A percentile compares a stretch with the other conserved stretches of the same genome.
Evolutionary conservation across 1,140 invertebrate species (phyloP).

Genomic region (Drosophila mojavensis): DNA sequence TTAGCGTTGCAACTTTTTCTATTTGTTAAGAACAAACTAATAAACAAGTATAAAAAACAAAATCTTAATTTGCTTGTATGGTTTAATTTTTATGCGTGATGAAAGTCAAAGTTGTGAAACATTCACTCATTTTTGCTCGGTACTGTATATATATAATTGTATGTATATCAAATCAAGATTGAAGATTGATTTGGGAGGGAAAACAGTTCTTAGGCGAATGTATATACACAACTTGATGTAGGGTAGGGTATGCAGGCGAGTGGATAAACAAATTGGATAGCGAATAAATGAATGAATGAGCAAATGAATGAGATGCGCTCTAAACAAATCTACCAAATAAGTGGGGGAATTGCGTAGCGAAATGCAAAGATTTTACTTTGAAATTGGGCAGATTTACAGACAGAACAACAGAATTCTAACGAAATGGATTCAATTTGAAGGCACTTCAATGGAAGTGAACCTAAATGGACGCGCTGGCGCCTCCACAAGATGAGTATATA

Average conservation of each 20-base stretch:
- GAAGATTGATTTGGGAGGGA: neutral
- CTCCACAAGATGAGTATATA: constrained; percentile 27
- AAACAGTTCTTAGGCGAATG: neutral
- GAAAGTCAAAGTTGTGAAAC: no score
- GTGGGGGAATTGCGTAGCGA: constrained; percentile 15
- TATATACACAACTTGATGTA: neutral
- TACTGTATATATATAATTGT: no score
- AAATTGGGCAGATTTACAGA: constrained; percentile 17
- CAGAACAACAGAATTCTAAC: constrained; percentile 16
- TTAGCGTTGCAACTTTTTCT: no score
- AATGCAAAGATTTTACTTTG: constrained; percentile 21
- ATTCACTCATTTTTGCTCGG: no score
- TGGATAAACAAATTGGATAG: constrained; percentile 39
- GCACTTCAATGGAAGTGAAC: constrained; percentile 36
- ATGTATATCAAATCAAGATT: neutral
- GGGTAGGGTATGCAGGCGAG: neutral
- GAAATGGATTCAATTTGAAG: constrained; percentile 29
- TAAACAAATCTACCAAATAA: constrained; percentile 48
- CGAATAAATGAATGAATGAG: constrained; percentile 29
- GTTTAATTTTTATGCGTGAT: no score
- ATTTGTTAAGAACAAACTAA: no score
- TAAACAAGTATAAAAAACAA: no score
- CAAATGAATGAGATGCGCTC: constrained; percentile 52
- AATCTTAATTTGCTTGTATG: no score
- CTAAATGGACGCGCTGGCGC: constrained; percentile 20